Evolutionary conservation across 2,113 vertebrate species (phyloP).

Genomic region (Lathamus discolor): DNA sequence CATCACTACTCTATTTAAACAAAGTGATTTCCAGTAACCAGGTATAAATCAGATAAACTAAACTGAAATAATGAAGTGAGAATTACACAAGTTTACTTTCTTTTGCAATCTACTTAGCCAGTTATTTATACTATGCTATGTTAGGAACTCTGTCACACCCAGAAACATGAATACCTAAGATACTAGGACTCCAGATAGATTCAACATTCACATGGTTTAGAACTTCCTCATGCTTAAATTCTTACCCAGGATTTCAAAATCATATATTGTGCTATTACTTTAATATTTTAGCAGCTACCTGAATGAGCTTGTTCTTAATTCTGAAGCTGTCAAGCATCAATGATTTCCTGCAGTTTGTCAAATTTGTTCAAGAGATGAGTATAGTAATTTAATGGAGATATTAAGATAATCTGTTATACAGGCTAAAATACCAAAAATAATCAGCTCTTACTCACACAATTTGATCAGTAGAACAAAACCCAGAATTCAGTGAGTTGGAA

Average conservation of each 20-base stretch:
- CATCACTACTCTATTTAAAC: background rate
- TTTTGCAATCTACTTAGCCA: background rate
- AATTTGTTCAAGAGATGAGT: background rate
- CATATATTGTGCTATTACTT: background rate
- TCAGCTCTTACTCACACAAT: background rate
- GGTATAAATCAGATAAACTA: background rate
- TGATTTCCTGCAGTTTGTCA: background rate
- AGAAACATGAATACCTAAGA: conserved; percentile 36
- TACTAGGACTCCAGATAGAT: background rate
- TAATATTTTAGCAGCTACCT: background rate
- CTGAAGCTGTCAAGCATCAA: background rate
- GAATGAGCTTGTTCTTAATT: background rate
- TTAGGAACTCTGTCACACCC: conserved; percentile 50
- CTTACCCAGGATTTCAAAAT: background rate
- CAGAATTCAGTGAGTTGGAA: background rate
- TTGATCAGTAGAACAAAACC: background rate
- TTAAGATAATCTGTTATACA: background rate
- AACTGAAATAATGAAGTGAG: background rate
- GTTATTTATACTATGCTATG: background rate
- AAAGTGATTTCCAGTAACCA: background rate
- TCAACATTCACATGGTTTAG: background rate
- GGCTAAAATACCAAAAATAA: background rate
- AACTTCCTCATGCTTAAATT: background rate
- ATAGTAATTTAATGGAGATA: background rate
- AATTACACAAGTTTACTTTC: background rate